Evolutionary conservation across 2,888 invertebrate species (phyloP).

Genomic region (Physocephala rufipes): DNA sequence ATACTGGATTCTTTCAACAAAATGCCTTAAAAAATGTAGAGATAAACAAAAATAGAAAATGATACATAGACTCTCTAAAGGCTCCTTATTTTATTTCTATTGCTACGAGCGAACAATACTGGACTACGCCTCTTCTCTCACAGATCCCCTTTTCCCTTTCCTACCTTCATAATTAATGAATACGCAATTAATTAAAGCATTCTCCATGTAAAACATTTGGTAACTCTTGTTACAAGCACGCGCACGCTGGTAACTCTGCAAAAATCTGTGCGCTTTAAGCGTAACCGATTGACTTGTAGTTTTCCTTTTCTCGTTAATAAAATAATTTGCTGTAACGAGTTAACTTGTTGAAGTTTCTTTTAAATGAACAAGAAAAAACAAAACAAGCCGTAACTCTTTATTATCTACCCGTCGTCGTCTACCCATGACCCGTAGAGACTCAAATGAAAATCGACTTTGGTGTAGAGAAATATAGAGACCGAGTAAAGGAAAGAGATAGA

Average conservation of each 20-base stretch:
- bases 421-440: too few species aligned
- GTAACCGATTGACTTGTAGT: constrained; percentile 45
- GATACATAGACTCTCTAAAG: too few species aligned
- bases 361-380: background rate
- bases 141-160: background rate
- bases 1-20: too few species aligned
- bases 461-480: too few species aligned
- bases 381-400: background rate
- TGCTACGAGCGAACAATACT: too few species aligned
- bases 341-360: constrained; percentile 44
- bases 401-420: too few species aligned
- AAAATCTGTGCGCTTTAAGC: background rate
- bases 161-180: background rate
- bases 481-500: background rate
- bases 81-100: too few species aligned
- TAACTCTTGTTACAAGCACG: background rate
- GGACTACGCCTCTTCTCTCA: too few species aligned
- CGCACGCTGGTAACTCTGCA: constrained; percentile 13
- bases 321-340: constrained; percentile 55
- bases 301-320: constrained; percentile 49
- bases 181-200: constrained; percentile 28
- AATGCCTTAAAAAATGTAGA: too few species aligned
- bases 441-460: too few species aligned
- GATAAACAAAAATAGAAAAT: too few species aligned
- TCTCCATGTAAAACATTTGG: constrained; percentile 13